Evolutionary conservation across 2,888 invertebrate species (phyloP), one percentile per base, ranked within the genome.

Genomic region (Synanthedon myopaeformis): DNA sequence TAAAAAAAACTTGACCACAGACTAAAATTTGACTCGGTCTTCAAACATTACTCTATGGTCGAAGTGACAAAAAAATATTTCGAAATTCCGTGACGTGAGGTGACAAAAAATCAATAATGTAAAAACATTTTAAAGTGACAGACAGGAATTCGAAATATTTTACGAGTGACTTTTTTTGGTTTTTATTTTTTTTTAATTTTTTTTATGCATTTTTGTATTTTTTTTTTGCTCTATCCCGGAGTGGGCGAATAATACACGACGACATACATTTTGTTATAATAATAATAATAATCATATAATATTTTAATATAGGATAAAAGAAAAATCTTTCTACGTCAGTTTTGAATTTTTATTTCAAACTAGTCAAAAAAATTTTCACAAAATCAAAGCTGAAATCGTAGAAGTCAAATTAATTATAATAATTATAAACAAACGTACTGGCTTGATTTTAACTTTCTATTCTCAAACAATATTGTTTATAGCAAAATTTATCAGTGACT

Each of bases 191-290:
- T 52, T 54, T 55, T 63, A 60, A 23, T 23, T 23, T 23, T 63
- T 63, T 69, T 71, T 69, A 62, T 57, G 28, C 4, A 55, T 57
- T 65, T 70, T 66, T 63, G 55, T 54, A 51, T 52, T 60, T 60
- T 70, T 74, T 74, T 74, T 70, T 71, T 62, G 74, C 79, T 76
- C 84, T 77, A 76, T 64, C 82, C 83, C 84, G 81, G 82, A 79
- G 72, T 61, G 79, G 79, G 77, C 64, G 69, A 72, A 72, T 78
- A 58, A 60, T 64, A 81, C 83, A 85, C 84, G 84, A 85, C 86
- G 84, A 86, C 84, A 74, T 73, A 76, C 64, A 74, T 66, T 69
- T 60, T 58, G 59, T 69, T 67, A 70, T 70, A 65, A 72, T 17
- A 23, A 23, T 23, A 23, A 53, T 73, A 67, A 67, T 72, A 69